Evolutionary conservation across 2,888 invertebrate species (phyloP).

Genomic region (Pheosia tremula): DNA sequence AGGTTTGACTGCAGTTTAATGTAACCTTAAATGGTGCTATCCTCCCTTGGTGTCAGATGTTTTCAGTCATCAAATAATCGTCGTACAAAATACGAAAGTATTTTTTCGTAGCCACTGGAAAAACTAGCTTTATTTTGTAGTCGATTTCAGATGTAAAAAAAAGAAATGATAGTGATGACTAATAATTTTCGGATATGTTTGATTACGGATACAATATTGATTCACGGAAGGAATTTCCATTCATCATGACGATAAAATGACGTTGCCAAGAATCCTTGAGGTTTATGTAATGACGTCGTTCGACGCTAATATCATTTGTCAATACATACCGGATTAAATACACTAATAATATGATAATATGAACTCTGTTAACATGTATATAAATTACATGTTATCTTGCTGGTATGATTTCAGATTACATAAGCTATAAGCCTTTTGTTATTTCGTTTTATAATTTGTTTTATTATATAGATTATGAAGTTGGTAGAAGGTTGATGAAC

Average conservation of each 20-base stretch:
- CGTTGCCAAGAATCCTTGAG: neutral
- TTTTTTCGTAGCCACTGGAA: too few species aligned
- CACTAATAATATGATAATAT: neutral
- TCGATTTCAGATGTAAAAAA: too few species aligned
- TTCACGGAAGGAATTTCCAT: neutral
- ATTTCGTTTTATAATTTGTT: too few species aligned
- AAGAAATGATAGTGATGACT: neutral
- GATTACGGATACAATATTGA: neutral
- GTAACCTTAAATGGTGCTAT: too few species aligned
- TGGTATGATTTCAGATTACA: neutral
- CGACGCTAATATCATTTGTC: neutral
- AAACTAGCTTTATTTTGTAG: too few species aligned
- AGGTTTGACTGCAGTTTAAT: too few species aligned
- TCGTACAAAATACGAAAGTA: too few species aligned
- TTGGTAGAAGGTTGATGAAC: too few species aligned
- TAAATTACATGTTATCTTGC: neutral
- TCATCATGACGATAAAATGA: constrained; percentile 2
- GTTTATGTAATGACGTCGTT: constrained; percentile 1
- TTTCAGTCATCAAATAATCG: too few species aligned
- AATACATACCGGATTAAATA: neutral
- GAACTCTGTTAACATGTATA: neutral
- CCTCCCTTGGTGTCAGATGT: too few species aligned
- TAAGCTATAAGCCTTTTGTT: neutral
- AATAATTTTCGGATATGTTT: neutral
- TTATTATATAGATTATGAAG: too few species aligned